Evolutionary conservation across 1,140 invertebrate species (phyloP), one percentile per base, ranked within the genome.

Genomic region (Nasonia longicornis): DNA sequence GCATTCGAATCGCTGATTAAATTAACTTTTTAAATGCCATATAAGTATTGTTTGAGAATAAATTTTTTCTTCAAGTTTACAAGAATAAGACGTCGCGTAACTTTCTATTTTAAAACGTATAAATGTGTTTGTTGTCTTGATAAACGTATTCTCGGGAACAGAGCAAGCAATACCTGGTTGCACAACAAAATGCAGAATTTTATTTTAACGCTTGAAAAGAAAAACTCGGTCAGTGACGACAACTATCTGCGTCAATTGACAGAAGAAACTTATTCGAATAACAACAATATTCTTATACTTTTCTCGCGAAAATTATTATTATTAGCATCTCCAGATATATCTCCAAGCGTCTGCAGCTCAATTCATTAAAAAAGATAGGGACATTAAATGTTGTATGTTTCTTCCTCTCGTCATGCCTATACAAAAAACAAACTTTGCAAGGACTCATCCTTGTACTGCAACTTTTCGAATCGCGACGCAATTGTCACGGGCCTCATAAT

Each of bases 31-130:
- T n/a, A n/a, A 58, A 58, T n/a, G 16, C 52, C 6, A 6, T 58
- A n/a, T 20, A 35, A 35, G 31, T 35, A 48, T 48, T 77, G 79
- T 31, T 58, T 35, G 66, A 77, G 35, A n/a, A 63, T 38, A n/a
- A n/a, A 26, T 10, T 66, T 66, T 66, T 26, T 66, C 12, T 22
- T 66, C 11, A 66, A 69, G 22, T 16, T 14, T 12, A 29, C 66
- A 2, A 16, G 45, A 48, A 48, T 48, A 16, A 14, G 14, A 48
- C 45, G 3, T 69, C 29, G 29, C 29, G 14, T 31, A 26, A 31
- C 26, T 29, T 12, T 69, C 3, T 69, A 69, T 31, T 69, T 69
- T 69, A 31, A 69, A 10, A 14, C 3, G 26, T 26, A 26, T 26
- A 69, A 31, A n/a, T 58, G 20, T n/a, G 14, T 20, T 58, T 58